Conservation (phyloP, 2,113 vertebrate species). For the Emberiza fucata region DNA sequence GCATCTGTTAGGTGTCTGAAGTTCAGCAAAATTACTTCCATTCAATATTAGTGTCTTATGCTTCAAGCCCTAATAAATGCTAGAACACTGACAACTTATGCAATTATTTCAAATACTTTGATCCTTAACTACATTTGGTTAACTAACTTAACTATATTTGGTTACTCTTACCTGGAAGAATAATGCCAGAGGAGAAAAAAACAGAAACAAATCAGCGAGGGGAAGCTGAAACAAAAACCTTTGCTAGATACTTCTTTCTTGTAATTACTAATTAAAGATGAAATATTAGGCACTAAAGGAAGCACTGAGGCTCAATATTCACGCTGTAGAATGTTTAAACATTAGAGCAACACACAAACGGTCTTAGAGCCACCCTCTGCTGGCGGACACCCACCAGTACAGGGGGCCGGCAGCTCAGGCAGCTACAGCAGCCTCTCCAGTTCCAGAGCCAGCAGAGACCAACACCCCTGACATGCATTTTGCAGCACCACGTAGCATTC, state of each 20-base stretch:
- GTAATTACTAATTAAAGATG: neutral
- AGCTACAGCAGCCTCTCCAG: too few relatives aligned
- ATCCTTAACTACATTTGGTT: neutral
- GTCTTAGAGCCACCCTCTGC: neutral
- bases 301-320: neutral
- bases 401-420: neutral
- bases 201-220: neutral
- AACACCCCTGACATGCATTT: rapidly evolving
- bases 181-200: neutral
- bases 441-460: neutral
- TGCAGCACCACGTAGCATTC: rapidly evolving
- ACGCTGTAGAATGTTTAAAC: neutral
- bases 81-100: neutral
- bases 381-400: neutral
- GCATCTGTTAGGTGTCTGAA: neutral
- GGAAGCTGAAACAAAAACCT: neutral
- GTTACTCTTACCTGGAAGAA: neutral
- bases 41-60: neutral
- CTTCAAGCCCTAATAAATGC: neutral
- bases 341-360: rapidly evolving
- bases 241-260: neutral
- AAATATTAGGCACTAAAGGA: neutral
- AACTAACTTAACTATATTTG: neutral
- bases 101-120: neutral
- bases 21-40: neutral